phyloP scores from a whole-genome alignment of 2,888 invertebrate species.

The Laothoe populi region DNA sequence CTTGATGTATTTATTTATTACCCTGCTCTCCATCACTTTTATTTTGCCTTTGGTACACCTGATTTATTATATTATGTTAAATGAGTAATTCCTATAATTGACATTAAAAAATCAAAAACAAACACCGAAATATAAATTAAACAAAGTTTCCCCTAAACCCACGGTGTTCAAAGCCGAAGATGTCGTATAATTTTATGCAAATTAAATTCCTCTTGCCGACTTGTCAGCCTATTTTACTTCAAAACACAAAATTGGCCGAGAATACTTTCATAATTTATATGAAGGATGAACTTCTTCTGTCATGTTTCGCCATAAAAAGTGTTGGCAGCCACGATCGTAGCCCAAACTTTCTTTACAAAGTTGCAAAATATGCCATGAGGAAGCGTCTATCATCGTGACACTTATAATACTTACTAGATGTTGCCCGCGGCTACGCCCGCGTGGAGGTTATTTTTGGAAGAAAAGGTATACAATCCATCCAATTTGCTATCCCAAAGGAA shows the following conservation, averaged over 20 bases:
- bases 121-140: constrained; percentile 12
- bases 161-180: constrained; percentile 13
- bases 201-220: constrained; percentile 35
- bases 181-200: constrained; percentile 34
- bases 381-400: constrained; percentile 7
- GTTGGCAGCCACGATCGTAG: constrained; percentile 4
- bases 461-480: no score
- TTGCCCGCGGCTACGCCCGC: no score
- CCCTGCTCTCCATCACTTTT: no score
- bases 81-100: not conserved
- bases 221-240: constrained; percentile 35
- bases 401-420: not conserved
- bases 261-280: constrained; percentile 36
- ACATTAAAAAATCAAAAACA: not conserved
- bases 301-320: constrained; percentile 27
- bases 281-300: constrained; percentile 34
- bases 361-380: constrained; percentile 7
- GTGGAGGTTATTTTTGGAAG: no score
- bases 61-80: no score
- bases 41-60: no score
- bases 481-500: no score
- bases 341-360: constrained; percentile 1
- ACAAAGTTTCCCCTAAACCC: not conserved
- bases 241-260: constrained; percentile 28
- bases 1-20: no score